Evolutionary conservation across 2,888 invertebrate genomes (phyloP).

Genomic region (Xestia c-nigrum): DNA sequence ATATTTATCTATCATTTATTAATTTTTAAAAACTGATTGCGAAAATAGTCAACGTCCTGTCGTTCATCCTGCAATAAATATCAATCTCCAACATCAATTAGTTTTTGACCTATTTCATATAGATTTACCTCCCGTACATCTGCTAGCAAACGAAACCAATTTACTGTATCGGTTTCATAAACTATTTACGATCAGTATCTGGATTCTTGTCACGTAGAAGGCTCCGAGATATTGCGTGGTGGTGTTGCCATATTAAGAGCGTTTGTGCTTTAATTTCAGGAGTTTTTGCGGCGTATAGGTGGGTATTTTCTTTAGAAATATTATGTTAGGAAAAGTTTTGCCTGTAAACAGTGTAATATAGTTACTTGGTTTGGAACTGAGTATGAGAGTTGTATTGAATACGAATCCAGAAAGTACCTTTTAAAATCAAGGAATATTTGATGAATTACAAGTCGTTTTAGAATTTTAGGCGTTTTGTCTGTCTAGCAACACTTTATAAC

Average conservation of each 20-base stretch:
- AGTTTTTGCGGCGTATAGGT: constrained; percentile 19
- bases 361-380: no score
- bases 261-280: constrained; percentile 51
- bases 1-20: background rate
- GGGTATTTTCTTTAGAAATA: constrained; percentile 29
- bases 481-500: constrained; percentile 28
- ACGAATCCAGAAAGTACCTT: no score
- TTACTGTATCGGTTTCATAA: constrained; percentile 71
- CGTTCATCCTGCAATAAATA: background rate
- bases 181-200: constrained; percentile 64
- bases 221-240: constrained; percentile 63
- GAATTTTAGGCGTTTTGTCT: constrained; percentile 3
- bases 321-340: background rate
- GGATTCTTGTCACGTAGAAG: constrained; percentile 65
- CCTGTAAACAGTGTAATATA: background rate
- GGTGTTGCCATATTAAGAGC: constrained; percentile 59
- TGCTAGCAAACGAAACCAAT: constrained; percentile 72
- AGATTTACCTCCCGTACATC: constrained; percentile 46
- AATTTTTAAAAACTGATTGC: background rate
- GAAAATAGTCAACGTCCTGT: background rate
- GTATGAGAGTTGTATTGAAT: no score
- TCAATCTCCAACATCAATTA: constrained; percentile 14
- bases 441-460: background rate
- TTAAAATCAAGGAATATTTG: background rate
- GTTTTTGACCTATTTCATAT: constrained; percentile 24